Evolutionary conservation across 2,797 vertebrate species (phyloP).

Genomic region (Alca torda): DNA sequence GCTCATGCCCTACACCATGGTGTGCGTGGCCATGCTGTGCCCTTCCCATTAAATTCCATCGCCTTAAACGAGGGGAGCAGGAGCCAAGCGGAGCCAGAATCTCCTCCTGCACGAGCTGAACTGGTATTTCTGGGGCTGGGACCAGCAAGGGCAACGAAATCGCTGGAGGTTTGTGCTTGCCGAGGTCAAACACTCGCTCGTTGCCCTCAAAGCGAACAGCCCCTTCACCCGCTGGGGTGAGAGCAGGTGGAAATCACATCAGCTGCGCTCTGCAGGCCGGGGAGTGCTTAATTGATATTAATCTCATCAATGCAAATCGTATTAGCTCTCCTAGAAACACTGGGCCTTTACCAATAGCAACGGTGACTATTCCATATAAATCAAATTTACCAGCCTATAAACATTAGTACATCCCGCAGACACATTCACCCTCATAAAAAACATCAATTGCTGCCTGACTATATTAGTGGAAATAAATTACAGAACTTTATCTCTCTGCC

Average conservation of each 20-base stretch:
- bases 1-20: not conserved
- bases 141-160: not conserved
- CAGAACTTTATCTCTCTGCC: constrained; percentile 24
- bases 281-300: not conserved
- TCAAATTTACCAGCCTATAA: constrained; percentile 49
- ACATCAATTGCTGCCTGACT: constrained; percentile 9
- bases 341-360: not conserved
- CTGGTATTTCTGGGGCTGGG: not conserved
- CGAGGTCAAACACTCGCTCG: not conserved
- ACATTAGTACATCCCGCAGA: not conserved
- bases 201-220: not conserved
- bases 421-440: constrained; percentile 34
- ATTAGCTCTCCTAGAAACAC: not conserved
- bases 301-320: constrained; percentile 36
- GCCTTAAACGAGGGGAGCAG: fast-evolving
- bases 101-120: not conserved
- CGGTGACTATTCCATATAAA: not conserved
- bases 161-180: not conserved
- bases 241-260: not conserved
- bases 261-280: not conserved
- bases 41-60: no score
- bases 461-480: constrained; percentile 43
- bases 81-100: not conserved
- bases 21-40: fast-evolving
- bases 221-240: not conserved